Evolutionary conservation across 2,797 vertebrate genomes (phyloP).

Genomic region (Coilia nasus): DNA sequence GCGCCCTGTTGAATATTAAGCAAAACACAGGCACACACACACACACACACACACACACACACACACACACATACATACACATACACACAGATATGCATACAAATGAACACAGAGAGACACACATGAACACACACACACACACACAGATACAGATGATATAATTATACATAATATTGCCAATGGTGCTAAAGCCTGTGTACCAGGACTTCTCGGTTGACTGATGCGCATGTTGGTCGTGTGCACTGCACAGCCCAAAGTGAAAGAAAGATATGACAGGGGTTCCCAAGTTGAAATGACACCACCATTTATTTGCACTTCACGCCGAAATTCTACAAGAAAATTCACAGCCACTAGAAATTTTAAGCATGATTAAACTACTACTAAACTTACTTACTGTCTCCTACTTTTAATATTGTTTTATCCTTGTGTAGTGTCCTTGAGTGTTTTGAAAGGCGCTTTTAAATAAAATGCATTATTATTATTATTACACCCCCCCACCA

Average conservation of each 20-base stretch:
- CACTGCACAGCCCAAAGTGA: not conserved
- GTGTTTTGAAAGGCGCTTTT: too few species aligned
- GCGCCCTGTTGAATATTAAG: conserved; percentile 8
- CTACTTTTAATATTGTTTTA: too few species aligned
- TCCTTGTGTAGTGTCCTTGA: too few species aligned
- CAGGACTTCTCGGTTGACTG: not conserved
- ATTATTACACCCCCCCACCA: too few species aligned
- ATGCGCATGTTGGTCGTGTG: not conserved
- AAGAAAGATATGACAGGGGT: not conserved
- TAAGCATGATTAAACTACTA: not conserved
- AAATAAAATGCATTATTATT: too few species aligned
- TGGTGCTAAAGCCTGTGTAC: not conserved
- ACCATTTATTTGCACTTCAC: not conserved
- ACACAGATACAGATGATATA: not conserved
- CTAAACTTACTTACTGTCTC: too few species aligned
- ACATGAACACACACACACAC: not conserved
- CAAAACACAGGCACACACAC: not conserved
- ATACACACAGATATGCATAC: not conserved
- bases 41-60: not conserved
- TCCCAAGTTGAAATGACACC: too few species aligned
- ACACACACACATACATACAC: not conserved
- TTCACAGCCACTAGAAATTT: not conserved
- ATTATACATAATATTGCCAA: not conserved
- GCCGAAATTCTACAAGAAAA: not conserved
- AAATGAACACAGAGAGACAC: not conserved